Evolutionary conservation across 2,113 vertebrate genomes (phyloP).

Genomic region (Pan troglodytes): NHGRI_mPanTro3-v2.1_pri NC_072403.2:67569501-67570000

Average conservation of each 20-base stretch:
- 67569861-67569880: neutral
- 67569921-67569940: neutral
- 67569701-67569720: neutral
- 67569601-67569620: neutral
- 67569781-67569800: neutral
- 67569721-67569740: neutral
- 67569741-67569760: neutral
- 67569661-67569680: neutral
- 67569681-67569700: neutral
- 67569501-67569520: neutral
- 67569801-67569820: neutral
- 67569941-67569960: neutral
- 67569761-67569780: neutral
- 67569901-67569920: neutral
- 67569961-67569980: slow-evolving; percentile 7
- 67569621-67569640: neutral
- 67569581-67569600: neutral
- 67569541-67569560: neutral
- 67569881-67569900: neutral
- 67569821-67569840: neutral
- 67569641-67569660: neutral
- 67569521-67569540: neutral
- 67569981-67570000: neutral
- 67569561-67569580: neutral
- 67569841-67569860: neutral